Evolutionary conservation across 1,140 invertebrate species (phyloP), one percentile per base, ranked within the genome.

Genomic region (Ips nitidus): DNA sequence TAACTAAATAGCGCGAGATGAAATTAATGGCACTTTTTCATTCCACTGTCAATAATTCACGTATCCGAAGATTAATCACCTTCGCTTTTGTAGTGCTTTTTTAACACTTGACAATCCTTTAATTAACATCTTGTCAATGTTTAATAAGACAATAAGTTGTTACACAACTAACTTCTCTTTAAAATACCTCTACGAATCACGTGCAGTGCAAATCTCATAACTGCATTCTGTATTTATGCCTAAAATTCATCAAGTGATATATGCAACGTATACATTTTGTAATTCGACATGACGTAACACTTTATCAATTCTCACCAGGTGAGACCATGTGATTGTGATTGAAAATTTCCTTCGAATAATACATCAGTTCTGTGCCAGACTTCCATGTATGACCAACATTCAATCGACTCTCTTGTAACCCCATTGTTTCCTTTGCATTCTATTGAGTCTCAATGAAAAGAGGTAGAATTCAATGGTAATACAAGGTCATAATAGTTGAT

Each of bases 1-100:
- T 59, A 41, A 59, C 57, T 59, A 59, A 59, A 59, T 42, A 59
- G 39, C 57, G 37, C 7, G 57, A 59, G 57, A 41, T 59, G 57
- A 56, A 56, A 56, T 40, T 56, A 56, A 56, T 56, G 53, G 53
- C n/a, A 56, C n/a, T 56, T 56, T 56, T 56, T 56, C 53, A 37
- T 40, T 3, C 53, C 38, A 56, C 53, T 56, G 53, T 56, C 53
- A 56, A 56, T 56, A 56, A 56, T 56, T 36, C 38, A 7, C n/a
- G 7, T 36, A n/a, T 6, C 53, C 22, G 38, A 56, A 56, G 53
- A 56, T 56, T 60, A 60, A 60, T 42, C 22, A 22, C 22, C 22
- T 22, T 22, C 22, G 22, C 22, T 22, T 22, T 22, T 22, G 22
- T 22, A 22, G 22, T 22, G 22, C 22, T 22, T 22, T 22, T 22